Evolutionary conservation across 2,888 invertebrate species (phyloP), one percentile per base, ranked within the genome.

Genomic region (Caenorhabditis sp.): DNA sequence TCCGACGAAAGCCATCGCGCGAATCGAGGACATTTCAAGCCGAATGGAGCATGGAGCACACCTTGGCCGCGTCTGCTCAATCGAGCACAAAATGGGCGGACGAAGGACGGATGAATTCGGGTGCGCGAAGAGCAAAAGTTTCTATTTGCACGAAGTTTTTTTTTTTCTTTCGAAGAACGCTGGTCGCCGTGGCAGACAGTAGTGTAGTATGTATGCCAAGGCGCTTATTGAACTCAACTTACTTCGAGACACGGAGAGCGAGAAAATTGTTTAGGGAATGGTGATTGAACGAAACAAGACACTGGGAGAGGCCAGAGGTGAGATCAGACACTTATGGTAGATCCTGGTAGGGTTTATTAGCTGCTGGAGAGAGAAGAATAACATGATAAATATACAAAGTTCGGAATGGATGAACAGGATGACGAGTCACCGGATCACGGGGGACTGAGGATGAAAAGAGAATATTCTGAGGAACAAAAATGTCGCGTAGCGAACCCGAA

Each of bases 21-120:
- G 58, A 32, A 5, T 15, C 24, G 28, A 24, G 61, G 26, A 13
- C 70, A 70, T 70, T 28, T 60, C 35, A 44, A 47, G 22, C 24
- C 58, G 69, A 61, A 51, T 61, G 51, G 61, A 47, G 47, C 47
- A 47, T 47, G 18, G 5, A 24, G 26, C 53, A 26, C 53, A 53
- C 26, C 26, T 24, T 24, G 47, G 13, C 40, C 37, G n/a, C n/a
- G 55, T 56, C 53, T 68, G 76, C 76, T 76, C 76, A 53, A 61
- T 28, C 60, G 61, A 76, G 76, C 76, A 67, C 67, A 28, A 76
- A 76, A 67, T 76, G 67, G 74, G 74, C 40, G 40, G 32, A 32
- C 71, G 72, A 58, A 65, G 40, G 32, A 32, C 71, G 72, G 65
- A 65, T 55, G 50, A 62, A 61, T 13, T 18, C n/a, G 40, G 32